Evolutionary conservation across 1,140 invertebrate species (phyloP).

Genomic region (Anthonomus grandis): DNA sequence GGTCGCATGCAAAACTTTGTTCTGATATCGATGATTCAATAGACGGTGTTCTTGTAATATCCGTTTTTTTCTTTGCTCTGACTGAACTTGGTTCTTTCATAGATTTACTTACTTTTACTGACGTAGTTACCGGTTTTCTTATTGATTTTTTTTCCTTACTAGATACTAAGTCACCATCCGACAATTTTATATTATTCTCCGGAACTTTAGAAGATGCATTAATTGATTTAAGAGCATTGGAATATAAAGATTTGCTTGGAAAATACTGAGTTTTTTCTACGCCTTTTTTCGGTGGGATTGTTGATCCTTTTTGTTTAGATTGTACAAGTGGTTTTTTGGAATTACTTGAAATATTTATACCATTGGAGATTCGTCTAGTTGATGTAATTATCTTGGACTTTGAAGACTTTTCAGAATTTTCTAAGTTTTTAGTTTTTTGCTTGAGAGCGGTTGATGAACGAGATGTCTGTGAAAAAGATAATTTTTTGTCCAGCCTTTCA

Average conservation of each 20-base stretch:
- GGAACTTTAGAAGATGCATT: not conserved
- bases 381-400: not conserved
- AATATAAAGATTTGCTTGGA: conserved; percentile 42
- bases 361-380: not conserved
- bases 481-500: conserved; percentile 15
- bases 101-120: not conserved
- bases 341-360: not conserved
- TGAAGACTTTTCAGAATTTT: not conserved
- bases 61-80: not conserved
- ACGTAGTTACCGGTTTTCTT: conserved; percentile 1
- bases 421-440: not conserved
- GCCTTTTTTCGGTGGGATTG: conserved; percentile 30
- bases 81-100: not conserved
- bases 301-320: conserved; percentile 6
- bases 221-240: conserved; percentile 34
- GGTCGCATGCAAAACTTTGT: conserved; percentile 29
- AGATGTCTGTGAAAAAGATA: not conserved
- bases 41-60: not conserved
- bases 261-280: conserved; percentile 41
- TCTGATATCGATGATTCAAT: conserved; percentile 13
- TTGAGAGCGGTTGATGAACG: not conserved
- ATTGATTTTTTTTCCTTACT: conserved; percentile 3
- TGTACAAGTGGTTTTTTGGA: not conserved
- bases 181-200: not conserved
- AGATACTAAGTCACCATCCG: not conserved